These are phyloP conservation scores for Chaetodon auriga DNA, from an alignment of 2,113 vertebrate species.

Conservation along the genomic window DNA sequence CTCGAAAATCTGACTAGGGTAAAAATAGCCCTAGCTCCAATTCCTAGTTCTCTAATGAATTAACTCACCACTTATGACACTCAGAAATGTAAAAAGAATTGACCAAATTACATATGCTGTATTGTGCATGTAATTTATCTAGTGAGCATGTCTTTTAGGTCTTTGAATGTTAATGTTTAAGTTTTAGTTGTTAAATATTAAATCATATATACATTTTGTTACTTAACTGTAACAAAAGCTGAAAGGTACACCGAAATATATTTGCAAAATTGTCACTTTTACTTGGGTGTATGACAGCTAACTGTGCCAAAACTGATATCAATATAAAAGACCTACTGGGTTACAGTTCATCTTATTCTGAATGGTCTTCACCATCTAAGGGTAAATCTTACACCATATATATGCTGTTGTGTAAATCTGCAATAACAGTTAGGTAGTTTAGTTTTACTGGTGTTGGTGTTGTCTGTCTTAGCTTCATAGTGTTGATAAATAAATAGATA, in stretches of 20 bases:
- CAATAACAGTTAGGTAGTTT: background rate
- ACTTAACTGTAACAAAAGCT: background rate
- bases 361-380: no score
- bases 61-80: no score
- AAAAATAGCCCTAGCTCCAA: background rate
- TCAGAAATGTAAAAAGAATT: background rate
- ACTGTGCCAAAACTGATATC: no score
- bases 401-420: background rate
- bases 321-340: no score
- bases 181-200: background rate
- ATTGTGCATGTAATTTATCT: no score
- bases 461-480: no score
- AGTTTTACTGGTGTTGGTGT: background rate
- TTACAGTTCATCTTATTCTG: no score
- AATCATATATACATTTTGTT: background rate
- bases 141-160: background rate
- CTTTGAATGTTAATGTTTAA: background rate
- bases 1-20: background rate
- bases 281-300: no score
- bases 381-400: background rate
- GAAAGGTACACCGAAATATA: background rate
- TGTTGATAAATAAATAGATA: no score
- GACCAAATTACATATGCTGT: background rate
- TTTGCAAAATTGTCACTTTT: background rate
- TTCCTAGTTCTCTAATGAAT: background rate